These are phyloP conservation scores for Bostrychus sinensis DNA, from an alignment of 2,113 vertebrate genomes.

Conservation along the genomic window DNA sequence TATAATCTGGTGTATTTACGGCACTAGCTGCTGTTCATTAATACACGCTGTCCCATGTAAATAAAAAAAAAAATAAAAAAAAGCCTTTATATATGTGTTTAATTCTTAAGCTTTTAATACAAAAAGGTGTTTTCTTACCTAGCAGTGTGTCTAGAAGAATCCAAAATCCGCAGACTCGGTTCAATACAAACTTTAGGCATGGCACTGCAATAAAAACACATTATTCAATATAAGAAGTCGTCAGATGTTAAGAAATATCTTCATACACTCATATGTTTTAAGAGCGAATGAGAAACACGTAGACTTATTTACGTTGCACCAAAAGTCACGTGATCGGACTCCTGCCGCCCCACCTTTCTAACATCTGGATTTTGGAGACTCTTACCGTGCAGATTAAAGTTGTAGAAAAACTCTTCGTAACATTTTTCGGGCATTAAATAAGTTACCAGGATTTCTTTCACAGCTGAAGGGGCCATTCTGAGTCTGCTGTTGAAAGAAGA, in stretches of 20 bases:
- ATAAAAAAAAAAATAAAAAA: too few relatives aligned
- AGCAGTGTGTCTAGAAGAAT: constrained; percentile 83
- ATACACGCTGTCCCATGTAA: too few relatives aligned
- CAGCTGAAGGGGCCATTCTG: constrained; percentile 46
- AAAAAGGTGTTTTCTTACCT: constrained; percentile 75
- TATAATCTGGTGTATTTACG: too few relatives aligned
- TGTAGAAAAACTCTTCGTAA: constrained; percentile 78
- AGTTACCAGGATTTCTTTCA: constrained; percentile 75
- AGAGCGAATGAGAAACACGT: background rate
- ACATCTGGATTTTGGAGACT: constrained; percentile 4
- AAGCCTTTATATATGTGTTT: too few relatives aligned
- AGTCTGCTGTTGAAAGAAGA: background rate
- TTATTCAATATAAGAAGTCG: too few relatives aligned
- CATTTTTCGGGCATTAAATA: constrained; percentile 84
- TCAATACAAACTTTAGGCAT: constrained; percentile 83
- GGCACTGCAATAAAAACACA: constrained; percentile 70
- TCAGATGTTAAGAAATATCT: too few relatives aligned
- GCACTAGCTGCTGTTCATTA: too few relatives aligned
- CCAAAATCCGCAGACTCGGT: constrained; percentile 78
- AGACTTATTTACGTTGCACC: too few relatives aligned
- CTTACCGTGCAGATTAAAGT: constrained; percentile 83
- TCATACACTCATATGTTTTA: too few relatives aligned
- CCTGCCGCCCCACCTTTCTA: background rate
- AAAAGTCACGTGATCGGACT: background rate
- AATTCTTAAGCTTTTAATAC: too few relatives aligned